These are phyloP conservation scores for Ivindomyrus marchei DNA, from an alignment of 2,113 vertebrate genomes.

Conservation along the genomic window DNA sequence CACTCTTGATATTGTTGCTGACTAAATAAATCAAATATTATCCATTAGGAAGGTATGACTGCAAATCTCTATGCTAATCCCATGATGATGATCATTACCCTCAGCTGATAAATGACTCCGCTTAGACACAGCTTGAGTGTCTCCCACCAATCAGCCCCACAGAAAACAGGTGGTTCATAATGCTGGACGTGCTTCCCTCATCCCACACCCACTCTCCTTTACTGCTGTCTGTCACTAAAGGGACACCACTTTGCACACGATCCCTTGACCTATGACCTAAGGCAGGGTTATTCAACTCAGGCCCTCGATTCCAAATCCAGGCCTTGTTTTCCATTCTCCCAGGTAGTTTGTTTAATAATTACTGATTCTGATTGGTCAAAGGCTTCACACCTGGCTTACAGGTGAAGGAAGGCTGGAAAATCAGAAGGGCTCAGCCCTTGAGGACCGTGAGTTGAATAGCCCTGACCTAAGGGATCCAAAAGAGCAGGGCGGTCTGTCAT, in stretches of 20 bases:
- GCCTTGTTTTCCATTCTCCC: no score
- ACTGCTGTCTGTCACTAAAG: neutral
- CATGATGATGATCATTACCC: neutral
- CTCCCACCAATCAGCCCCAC: neutral
- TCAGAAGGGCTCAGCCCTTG: no score
- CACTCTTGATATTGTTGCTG: neutral
- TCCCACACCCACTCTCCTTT: neutral
- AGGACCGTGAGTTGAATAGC: no score
- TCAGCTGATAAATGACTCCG: neutral
- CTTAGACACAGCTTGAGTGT: neutral
- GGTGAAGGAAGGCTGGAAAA: no score
- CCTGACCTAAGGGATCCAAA: neutral
- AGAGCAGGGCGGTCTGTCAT: neutral
- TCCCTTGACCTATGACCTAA: neutral
- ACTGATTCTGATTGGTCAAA: no score
- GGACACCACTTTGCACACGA: neutral
- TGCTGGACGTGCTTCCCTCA: neutral
- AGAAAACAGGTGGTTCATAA: neutral
- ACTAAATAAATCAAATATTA: slow-evolving; percentile 2
- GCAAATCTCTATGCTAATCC: neutral
- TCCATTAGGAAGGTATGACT: neutral
- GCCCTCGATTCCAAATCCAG: no score
- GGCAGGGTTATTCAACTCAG: neutral
- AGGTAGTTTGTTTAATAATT: no score
- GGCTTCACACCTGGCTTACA: no score